Evolutionary conservation across 2,797 vertebrate genomes (phyloP).

Genomic region (Rhodeus uyekii): DNA sequence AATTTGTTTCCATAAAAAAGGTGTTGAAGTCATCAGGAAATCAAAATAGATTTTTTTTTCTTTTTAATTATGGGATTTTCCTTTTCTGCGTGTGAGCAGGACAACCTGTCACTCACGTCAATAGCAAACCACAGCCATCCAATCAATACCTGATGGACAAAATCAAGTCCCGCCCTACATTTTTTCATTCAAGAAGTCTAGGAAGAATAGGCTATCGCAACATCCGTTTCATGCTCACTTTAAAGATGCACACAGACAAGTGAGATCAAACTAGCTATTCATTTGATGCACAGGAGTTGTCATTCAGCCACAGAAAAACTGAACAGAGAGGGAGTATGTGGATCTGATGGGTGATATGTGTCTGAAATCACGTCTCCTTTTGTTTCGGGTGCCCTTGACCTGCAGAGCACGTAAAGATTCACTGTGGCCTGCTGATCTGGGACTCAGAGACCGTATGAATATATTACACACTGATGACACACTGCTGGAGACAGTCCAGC

Average conservation of each 20-base stretch:
- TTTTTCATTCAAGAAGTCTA: too few species aligned
- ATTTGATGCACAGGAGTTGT: not conserved
- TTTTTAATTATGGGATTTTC: not conserved
- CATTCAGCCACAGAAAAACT: not conserved
- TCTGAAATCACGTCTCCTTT: not conserved
- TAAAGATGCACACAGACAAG: not conserved
- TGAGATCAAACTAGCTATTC: not conserved
- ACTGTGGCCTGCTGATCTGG: slow-evolving; percentile 11
- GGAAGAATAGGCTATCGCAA: not conserved
- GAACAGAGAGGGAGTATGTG: not conserved
- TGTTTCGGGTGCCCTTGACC: slow-evolving; percentile 32
- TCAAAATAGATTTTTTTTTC: not conserved
- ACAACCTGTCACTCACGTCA: not conserved
- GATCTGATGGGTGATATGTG: not conserved
- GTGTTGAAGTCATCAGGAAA: not conserved
- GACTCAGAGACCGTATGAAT: slow-evolving; percentile 27
- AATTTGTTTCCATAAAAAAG: not conserved
- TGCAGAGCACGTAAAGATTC: slow-evolving; percentile 10
- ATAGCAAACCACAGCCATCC: not conserved
- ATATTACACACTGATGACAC: slow-evolving; percentile 52
- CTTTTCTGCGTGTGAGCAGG: accelerated
- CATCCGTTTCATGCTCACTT: not conserved
- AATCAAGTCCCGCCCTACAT: not conserved
- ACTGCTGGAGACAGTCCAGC: slow-evolving; percentile 40
- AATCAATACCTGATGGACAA: not conserved